Percentiles rank a stretch among this genome's conserved stretches.
phyloP scores from a whole-genome alignment of 1,140 invertebrate genomes.

The Colletes latitarsis region DNA sequence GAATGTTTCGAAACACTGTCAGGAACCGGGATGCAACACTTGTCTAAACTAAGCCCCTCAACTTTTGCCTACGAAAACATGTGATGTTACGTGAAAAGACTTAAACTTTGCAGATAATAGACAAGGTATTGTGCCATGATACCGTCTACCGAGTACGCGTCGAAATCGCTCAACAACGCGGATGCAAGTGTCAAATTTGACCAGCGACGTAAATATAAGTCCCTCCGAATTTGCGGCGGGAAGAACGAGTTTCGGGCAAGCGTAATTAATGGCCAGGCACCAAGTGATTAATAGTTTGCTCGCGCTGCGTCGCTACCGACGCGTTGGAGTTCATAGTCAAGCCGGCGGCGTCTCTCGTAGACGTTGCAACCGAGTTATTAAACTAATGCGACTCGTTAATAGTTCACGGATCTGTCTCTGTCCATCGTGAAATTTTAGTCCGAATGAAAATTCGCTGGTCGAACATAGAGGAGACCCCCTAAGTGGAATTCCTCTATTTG shows the following conservation, averaged over 20 bases:
- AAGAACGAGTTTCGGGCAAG: slow-evolving; percentile 28
- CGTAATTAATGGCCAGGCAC: slow-evolving; percentile 41
- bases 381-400: slow-evolving; percentile 68
- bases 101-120: too few species aligned
- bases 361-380: slow-evolving; percentile 63
- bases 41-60: too few species aligned
- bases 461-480: background rate
- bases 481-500: too few species aligned
- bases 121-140: too few species aligned
- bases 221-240: background rate
- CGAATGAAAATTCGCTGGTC: background rate
- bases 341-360: slow-evolving; percentile 1
- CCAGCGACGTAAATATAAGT: background rate
- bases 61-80: too few species aligned
- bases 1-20: too few species aligned
- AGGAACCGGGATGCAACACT: too few species aligned
- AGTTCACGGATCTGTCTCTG: background rate
- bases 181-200: background rate
- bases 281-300: slow-evolving; percentile 47
- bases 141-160: too few species aligned
- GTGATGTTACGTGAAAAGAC: too few species aligned
- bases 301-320: slow-evolving; percentile 18
- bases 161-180: background rate
- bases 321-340: slow-evolving; percentile 41
- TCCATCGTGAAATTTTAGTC: slow-evolving; percentile 10